Evolutionary conservation across 2,113 vertebrate genomes (phyloP), one percentile per base, ranked within the genome.

Genomic region (Nothoprocta pentlandii): DNA sequence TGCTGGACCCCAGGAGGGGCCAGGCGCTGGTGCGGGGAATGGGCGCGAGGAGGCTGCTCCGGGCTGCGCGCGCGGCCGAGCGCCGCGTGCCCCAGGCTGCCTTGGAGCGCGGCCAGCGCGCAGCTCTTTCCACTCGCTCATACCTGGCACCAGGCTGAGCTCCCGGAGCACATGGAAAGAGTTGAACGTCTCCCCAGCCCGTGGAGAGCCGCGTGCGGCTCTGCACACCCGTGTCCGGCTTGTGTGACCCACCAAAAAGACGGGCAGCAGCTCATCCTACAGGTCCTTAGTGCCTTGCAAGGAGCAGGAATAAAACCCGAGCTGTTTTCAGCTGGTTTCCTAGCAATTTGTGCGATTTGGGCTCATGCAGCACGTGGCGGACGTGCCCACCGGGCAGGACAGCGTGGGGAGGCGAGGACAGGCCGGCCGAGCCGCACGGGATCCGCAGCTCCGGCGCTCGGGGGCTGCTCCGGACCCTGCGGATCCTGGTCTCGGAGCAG

Each of bases 191-290:
- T 49, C 81, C 66, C 47, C 64, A 2, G 0, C 66, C 73, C 2
- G 0, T 86, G 5, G 0, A 62, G 63, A 92, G 0, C 36, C 53
- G 5, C 2, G 2, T 4, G 10, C 0, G 10, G 7, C 14, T 30
- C 32, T 39, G 87, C 53, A 39, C 49, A 23, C 21, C 22, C 49
- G 20, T 10, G 21, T 49, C 49, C 47, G 21, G 54, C 54, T 16
- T 56, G 26, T 15, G 8, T 30, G 53, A 30, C 53, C 53, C 53
- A 56, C 26, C 30, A 56, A 56, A 30, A 56, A 15, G 14, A 56
- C 6, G 28, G 4, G 28, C 54, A 30, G 54, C 54, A 56, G 54
- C 28, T 34, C 4, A 0, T 20, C 16, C 70, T 32, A 16, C 2
- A 2, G 36, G 17, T 6, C 54, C 47, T 28, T 10, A 2, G 6